phyloP scores from a whole-genome alignment of 2,888 invertebrate genomes.

The Epistrophe eligans region DNA sequence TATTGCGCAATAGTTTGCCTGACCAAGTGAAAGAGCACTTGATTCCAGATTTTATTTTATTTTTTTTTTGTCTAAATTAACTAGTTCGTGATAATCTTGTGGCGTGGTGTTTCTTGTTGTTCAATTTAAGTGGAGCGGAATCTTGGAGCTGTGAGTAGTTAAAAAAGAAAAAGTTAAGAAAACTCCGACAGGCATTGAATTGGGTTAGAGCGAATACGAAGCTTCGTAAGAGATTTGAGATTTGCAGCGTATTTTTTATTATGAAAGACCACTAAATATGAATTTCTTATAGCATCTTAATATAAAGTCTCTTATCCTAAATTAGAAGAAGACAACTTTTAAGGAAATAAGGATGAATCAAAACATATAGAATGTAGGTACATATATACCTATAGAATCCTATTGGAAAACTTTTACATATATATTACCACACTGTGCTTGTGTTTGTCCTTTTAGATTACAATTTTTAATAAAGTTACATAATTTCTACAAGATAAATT shows the following conservation, averaged over 20 bases:
- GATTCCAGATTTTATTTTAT: slow-evolving; percentile 14
- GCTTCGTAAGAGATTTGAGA: neutral
- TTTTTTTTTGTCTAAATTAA: slow-evolving; percentile 4
- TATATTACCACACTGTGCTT: too few relatives aligned
- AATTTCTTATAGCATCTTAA: neutral
- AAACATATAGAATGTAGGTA: neutral
- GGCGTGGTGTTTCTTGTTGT: slow-evolving; percentile 18
- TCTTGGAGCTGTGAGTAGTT: slow-evolving; percentile 36
- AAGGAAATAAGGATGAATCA: neutral
- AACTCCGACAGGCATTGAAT: neutral
- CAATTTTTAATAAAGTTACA: too few relatives aligned
- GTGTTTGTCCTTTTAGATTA: too few relatives aligned
- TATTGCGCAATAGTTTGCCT: slow-evolving; percentile 19
- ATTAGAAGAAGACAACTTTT: neutral
- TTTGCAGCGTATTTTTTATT: neutral
- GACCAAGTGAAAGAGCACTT: slow-evolving; percentile 13
- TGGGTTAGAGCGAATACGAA: neutral
- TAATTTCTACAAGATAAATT: too few relatives aligned
- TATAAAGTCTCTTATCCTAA: neutral
- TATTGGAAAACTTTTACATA: too few relatives aligned
- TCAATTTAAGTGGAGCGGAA: slow-evolving; percentile 55
- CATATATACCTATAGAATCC: too few relatives aligned
- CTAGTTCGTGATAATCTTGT: slow-evolving; percentile 38
- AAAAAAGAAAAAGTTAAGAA: neutral
- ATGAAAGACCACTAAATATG: neutral